Evolutionary conservation across 2,113 vertebrate species (phyloP).

Genomic region (Montifringilla adamsi): DNA sequence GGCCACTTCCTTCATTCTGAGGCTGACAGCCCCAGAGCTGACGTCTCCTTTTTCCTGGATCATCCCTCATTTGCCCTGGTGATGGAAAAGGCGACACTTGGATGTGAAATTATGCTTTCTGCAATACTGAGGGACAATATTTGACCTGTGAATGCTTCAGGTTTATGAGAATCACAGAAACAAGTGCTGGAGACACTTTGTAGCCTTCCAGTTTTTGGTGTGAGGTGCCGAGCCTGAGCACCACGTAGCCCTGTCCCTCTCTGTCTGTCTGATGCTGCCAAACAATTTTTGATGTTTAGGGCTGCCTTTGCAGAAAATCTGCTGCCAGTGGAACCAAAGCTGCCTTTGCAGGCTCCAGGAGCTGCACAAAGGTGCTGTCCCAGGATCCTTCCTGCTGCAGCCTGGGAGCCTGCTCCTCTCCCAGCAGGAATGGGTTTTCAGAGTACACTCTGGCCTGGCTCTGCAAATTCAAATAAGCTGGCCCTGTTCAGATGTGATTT

Average conservation of each 20-base stretch:
- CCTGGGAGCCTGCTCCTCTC: neutral
- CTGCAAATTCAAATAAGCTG: neutral
- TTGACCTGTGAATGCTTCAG: neutral
- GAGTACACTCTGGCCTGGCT: neutral
- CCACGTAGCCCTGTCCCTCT: accelerated
- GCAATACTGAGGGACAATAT: neutral
- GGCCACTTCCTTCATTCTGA: neutral
- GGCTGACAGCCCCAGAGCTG: neutral
- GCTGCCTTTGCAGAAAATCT: neutral
- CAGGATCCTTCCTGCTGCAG: neutral
- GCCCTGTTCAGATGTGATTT: neutral
- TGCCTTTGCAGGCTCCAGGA: neutral
- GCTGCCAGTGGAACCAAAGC: neutral
- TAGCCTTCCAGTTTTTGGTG: neutral
- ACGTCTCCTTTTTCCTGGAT: neutral
- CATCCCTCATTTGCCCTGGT: neutral
- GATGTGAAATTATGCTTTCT: neutral
- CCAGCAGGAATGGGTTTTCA: neutral
- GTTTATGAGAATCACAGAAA: neutral
- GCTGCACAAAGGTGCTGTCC: neutral
- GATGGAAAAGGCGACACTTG: neutral
- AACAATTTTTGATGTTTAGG: neutral
- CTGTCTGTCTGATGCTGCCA: neutral
- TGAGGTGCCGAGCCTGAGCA: neutral
- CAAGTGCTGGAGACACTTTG: neutral